Evolutionary conservation across 2,888 invertebrate species (phyloP).

Genomic region (Cryptus armator): DNA sequence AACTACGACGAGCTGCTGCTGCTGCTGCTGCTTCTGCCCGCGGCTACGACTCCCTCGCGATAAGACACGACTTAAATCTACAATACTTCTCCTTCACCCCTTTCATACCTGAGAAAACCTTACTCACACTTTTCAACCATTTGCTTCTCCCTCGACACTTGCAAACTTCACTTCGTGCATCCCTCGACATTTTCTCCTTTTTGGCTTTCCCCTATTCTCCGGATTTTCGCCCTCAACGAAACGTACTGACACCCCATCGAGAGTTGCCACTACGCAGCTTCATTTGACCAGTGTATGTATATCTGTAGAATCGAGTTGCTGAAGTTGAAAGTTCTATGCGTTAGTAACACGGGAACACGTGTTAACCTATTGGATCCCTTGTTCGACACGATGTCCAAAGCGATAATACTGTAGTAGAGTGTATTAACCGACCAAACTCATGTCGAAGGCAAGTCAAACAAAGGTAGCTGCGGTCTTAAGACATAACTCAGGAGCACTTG

Average conservation of each 20-base stretch:
- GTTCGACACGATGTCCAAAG: neutral
- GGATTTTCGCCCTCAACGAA: neutral
- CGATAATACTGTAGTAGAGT: neutral
- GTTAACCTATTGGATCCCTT: neutral
- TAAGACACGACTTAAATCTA: constrained; percentile 82
- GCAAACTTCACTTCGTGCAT: constrained; percentile 26
- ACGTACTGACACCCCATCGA: constrained; percentile 25
- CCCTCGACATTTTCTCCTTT: neutral
- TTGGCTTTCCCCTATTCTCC: constrained; percentile 1
- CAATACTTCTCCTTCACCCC: constrained; percentile 72
- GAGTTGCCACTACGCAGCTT: no score
- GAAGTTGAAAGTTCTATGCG: neutral
- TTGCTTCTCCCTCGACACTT: constrained; percentile 25
- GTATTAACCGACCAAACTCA: no score
- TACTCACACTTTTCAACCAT: constrained; percentile 8
- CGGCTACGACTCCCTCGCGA: constrained; percentile 78
- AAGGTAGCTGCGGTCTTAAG: neutral
- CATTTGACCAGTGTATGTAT: no score
- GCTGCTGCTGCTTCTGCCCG: constrained; percentile 66
- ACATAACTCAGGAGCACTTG: no score
- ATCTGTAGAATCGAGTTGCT: no score
- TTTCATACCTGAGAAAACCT: constrained; percentile 14
- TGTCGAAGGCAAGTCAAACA: neutral
- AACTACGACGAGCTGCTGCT: constrained; percentile 42
- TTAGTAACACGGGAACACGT: neutral